Percentiles rank a stretch among this genome's conserved stretches.
Evolutionary conservation across 2,797 vertebrate species (phyloP).

Genomic region (Erpetoichthys calabaricus): DNA sequence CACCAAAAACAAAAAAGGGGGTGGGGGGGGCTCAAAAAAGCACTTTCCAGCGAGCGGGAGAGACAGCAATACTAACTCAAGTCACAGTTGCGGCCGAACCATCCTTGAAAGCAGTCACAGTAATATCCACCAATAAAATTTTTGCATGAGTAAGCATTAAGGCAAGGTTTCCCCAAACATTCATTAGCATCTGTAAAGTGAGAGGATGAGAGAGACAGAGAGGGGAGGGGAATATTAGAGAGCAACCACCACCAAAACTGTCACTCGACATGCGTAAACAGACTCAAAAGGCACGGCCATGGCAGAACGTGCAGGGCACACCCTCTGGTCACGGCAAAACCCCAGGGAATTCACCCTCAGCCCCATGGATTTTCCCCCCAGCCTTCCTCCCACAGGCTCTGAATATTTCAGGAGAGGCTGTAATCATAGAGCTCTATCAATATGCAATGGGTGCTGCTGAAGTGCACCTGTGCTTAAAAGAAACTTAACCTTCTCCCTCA

Average conservation of each 20-base stretch:
- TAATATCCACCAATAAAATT: constrained; percentile 98
- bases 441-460: constrained; percentile 18
- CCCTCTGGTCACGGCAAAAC: too few relatives aligned
- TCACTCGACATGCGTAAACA: too few relatives aligned
- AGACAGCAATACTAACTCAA: constrained; percentile 75
- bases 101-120: constrained; percentile 89
- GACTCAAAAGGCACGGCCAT: too few relatives aligned
- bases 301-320: too few relatives aligned
- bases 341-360: too few relatives aligned
- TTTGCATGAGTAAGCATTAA: constrained; percentile 95
- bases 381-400: constrained; percentile 2
- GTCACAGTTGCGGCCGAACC: constrained; percentile 88
- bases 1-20: too few relatives aligned
- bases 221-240: constrained; percentile 39
- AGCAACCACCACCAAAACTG: constrained; percentile 25
- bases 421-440: constrained; percentile 3
- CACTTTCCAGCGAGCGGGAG: too few relatives aligned
- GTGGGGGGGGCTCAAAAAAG: too few relatives aligned
- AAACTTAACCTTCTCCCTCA: constrained; percentile 33
- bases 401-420: constrained; percentile 14
- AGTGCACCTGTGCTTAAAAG: constrained; percentile 41
- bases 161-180: constrained; percentile 79
- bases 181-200: constrained; percentile 85
- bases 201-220: constrained; percentile 23
- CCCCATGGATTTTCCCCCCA: background rate